These are phyloP conservation scores for Petrocephalus sullivani DNA, from an alignment of 2,797 vertebrate genomes.

Conservation along the genomic window DNA sequence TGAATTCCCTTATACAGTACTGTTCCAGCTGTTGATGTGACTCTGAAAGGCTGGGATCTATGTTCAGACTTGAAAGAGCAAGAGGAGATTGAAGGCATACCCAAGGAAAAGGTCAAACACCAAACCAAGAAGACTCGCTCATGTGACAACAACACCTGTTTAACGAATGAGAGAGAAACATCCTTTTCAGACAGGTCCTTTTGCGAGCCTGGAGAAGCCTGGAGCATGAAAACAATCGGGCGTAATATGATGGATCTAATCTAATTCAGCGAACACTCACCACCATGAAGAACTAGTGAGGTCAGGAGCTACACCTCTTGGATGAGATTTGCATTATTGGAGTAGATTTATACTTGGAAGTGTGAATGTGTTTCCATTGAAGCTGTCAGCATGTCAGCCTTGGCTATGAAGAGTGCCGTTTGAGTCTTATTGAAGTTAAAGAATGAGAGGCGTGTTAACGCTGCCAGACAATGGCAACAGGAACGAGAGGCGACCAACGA, in stretches of 20 bases:
- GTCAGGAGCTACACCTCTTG: slow-evolving; percentile 9
- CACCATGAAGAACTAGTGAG: slow-evolving; percentile 13
- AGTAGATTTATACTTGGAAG: not conserved
- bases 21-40: not conserved
- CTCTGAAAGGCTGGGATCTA: not conserved
- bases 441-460: not conserved
- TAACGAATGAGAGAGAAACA: not conserved
- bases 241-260: slow-evolving; percentile 7
- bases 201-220: not conserved
- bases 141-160: not conserved
- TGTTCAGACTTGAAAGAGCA: not conserved
- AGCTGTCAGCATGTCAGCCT: not conserved
- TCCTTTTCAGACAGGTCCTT: not conserved
- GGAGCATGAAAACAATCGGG: not conserved
- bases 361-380: not conserved
- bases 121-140: not conserved
- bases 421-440: slow-evolving; percentile 11
- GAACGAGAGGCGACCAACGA: not conserved
- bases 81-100: not conserved
- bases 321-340: slow-evolving; percentile 19
- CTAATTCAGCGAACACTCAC: slow-evolving; percentile 6
- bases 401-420: not conserved
- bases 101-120: not conserved
- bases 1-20: not conserved
- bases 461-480: not conserved